Evolutionary conservation across 2,888 invertebrate species (phyloP).

Genomic region (Petrophora chlorosata): DNA sequence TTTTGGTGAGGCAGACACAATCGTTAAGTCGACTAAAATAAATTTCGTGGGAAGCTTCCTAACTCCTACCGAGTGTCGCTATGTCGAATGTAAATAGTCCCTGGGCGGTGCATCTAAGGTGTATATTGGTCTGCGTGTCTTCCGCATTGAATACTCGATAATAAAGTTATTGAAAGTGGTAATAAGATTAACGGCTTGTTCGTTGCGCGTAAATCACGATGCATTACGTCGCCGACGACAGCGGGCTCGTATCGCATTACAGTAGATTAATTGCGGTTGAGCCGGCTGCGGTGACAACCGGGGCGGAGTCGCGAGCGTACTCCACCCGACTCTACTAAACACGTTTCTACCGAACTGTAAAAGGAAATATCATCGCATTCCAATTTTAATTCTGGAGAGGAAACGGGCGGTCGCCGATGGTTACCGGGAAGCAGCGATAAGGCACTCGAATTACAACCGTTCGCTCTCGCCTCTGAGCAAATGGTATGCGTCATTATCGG

Average conservation of each 20-base stretch:
- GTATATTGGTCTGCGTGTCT: slow-evolving; percentile 60
- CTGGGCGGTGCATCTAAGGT: slow-evolving; percentile 58
- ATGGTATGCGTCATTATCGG: slow-evolving; percentile 74
- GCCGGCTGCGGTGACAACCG: slow-evolving; percentile 63
- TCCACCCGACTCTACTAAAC: slow-evolving; percentile 33
- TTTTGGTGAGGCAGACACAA: slow-evolving; percentile 69
- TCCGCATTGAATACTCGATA: slow-evolving; percentile 61
- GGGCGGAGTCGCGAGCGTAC: slow-evolving; percentile 56
- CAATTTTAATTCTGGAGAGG: slow-evolving; percentile 27
- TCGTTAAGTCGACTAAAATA: slow-evolving; percentile 77
- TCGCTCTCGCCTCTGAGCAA: slow-evolving; percentile 64
- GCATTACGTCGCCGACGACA: slow-evolving; percentile 80
- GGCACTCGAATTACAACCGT: slow-evolving; percentile 62
- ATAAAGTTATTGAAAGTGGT: slow-evolving; percentile 83
- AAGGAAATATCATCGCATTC: slow-evolving; percentile 14
- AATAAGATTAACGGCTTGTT: slow-evolving; percentile 81
- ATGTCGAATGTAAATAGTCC: slow-evolving; percentile 55
- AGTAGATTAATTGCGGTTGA: slow-evolving; percentile 77
- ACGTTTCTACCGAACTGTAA: slow-evolving; percentile 14
- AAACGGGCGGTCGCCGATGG: slow-evolving; percentile 39
- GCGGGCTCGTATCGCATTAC: slow-evolving; percentile 78
- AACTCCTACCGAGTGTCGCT: slow-evolving; percentile 52
- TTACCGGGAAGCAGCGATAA: slow-evolving; percentile 61
- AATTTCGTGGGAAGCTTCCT: slow-evolving; percentile 75
- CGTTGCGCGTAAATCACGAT: slow-evolving; percentile 79